Conservation (phyloP, 2,113 vertebrate genomes). For the Rhinolophus sinicus region DNA sequence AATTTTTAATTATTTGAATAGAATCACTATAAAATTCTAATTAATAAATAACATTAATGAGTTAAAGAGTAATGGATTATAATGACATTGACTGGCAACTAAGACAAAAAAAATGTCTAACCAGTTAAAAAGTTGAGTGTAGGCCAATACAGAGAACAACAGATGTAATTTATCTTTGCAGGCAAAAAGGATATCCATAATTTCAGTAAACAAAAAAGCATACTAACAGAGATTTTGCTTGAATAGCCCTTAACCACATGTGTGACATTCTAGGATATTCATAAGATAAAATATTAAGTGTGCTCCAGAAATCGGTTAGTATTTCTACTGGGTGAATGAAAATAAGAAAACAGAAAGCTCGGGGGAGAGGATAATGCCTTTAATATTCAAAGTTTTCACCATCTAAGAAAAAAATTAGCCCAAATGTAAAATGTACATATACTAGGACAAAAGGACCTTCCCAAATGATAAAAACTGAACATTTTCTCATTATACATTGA, state of each 20-base stretch:
- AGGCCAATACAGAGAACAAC: not conserved
- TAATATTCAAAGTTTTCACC: not conserved
- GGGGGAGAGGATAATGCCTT: not conserved
- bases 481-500: not conserved
- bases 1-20: not conserved
- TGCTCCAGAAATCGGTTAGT: not conserved
- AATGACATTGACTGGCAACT: not conserved
- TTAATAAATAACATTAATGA: not conserved
- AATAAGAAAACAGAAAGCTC: not conserved
- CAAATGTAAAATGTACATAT: not conserved
- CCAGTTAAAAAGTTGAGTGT: not conserved
- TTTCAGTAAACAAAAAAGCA: not conserved
- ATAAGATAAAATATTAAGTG: not conserved
- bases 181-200: not conserved
- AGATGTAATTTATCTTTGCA: not conserved
- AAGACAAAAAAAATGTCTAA: not conserved
- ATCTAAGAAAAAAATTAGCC: not conserved
- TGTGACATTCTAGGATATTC: not conserved
- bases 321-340: constrained; percentile 6
- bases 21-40: not conserved
- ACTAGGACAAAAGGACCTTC: not conserved
- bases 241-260: not conserved
- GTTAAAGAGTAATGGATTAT: not conserved
- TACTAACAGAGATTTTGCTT: not conserved
- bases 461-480: not conserved